These are phyloP conservation scores for Chionomys nivalis DNA, from an alignment of 2,113 vertebrate genomes.

Conservation along the genomic window DNA sequence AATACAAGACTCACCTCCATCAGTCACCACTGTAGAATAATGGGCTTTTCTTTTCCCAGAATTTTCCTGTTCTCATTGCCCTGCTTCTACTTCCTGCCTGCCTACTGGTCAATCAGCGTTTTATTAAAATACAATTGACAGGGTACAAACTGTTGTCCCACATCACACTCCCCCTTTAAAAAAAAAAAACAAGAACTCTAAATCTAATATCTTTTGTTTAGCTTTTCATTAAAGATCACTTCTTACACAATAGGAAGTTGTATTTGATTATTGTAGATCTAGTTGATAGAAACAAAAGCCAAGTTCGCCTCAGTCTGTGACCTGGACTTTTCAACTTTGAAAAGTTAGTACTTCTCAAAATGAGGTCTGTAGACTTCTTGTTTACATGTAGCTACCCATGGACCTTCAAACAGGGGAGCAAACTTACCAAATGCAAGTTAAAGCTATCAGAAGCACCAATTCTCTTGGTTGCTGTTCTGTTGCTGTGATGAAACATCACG, in stretches of 20 bases:
- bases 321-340: conserved; percentile 16
- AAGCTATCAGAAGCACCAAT: background rate
- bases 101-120: too few relatives aligned
- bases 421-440: background rate
- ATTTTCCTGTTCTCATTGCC: too few relatives aligned
- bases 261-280: conserved; percentile 32
- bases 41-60: too few relatives aligned
- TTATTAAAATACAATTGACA: too few relatives aligned
- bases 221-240: background rate
- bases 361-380: background rate
- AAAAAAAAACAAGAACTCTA: too few relatives aligned
- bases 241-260: conserved; percentile 13
- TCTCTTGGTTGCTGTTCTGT: background rate
- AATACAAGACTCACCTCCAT: too few relatives aligned
- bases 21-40: too few relatives aligned
- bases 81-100: too few relatives aligned
- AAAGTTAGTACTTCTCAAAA: conserved; percentile 18
- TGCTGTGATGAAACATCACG: background rate
- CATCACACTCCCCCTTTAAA: too few relatives aligned
- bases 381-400: background rate
- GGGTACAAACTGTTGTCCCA: too few relatives aligned
- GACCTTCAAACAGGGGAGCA: background rate
- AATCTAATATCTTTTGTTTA: too few relatives aligned
- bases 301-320: background rate
- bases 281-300: conserved; percentile 12